Evolutionary conservation across 1,140 invertebrate genomes (phyloP).

Genomic region (Neodiprion virginianus): DNA sequence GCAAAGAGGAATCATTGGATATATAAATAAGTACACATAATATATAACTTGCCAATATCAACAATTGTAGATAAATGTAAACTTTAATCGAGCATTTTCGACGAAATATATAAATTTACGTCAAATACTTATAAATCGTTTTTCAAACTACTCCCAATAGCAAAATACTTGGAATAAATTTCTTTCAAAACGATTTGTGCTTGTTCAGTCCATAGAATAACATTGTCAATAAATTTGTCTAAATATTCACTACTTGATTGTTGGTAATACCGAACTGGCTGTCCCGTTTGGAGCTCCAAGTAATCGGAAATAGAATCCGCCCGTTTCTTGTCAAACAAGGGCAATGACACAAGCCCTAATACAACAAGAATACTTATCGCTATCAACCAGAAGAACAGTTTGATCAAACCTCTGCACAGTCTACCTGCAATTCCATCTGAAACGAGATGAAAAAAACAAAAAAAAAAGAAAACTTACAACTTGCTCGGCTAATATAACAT

Average conservation of each 20-base stretch:
- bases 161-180: constrained; percentile 35
- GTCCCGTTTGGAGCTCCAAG: constrained; percentile 37
- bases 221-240: constrained; percentile 24
- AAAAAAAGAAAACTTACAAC: constrained; percentile 6
- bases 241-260: constrained; percentile 30
- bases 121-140: neutral
- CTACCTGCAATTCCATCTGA: neutral
- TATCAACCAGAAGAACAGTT: constrained; percentile 30
- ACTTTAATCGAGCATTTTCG: neutral
- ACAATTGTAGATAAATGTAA: neutral
- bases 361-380: constrained; percentile 31
- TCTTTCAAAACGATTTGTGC: constrained; percentile 29
- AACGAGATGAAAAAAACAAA: constrained; percentile 14
- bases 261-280: constrained; percentile 45
- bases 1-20: neutral
- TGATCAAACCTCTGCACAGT: constrained; percentile 27
- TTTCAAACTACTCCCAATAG: neutral
- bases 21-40: neutral
- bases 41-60: neutral
- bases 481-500: constrained; percentile 5
- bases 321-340: constrained; percentile 34
- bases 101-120: neutral
- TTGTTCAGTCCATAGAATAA: constrained; percentile 27
- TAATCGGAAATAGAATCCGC: constrained; percentile 38
- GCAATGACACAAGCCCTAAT: constrained; percentile 33